Evolutionary conservation across 1,140 invertebrate genomes (phyloP).

Genomic region (Lepidostoma basale): DNA sequence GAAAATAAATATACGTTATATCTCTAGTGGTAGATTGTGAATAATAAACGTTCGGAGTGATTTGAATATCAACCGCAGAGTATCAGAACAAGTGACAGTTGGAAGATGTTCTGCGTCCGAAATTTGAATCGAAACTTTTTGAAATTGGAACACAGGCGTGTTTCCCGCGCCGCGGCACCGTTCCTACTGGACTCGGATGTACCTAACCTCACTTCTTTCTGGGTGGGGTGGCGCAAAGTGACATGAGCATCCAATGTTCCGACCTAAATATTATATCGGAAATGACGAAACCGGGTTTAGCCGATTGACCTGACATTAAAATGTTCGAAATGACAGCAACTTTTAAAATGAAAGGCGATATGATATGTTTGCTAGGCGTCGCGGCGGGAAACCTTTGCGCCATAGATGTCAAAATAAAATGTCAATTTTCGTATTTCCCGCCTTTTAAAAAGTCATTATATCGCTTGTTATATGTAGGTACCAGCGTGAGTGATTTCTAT

Average conservation of each 20-base stretch:
- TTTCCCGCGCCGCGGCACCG: not conserved
- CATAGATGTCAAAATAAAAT: not conserved
- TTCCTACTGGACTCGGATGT: slow-evolving; percentile 22
- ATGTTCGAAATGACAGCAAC: not conserved
- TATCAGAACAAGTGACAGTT: no score
- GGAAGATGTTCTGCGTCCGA: not conserved
- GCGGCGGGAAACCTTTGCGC: not conserved
- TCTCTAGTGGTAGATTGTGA: no score
- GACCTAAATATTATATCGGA: slow-evolving; percentile 4
- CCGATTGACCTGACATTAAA: slow-evolving; percentile 22
- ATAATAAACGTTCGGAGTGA: no score
- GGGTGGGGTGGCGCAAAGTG: no score
- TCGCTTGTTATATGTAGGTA: no score
- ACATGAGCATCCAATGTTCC: no score
- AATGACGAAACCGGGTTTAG: no score
- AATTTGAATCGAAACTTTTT: slow-evolving; percentile 2
- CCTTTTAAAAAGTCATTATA: not conserved
- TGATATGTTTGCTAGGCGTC: not conserved
- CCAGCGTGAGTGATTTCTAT: no score
- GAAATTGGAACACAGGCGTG: slow-evolving; percentile 3
- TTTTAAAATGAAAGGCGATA: not conserved
- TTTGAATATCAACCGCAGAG: no score
- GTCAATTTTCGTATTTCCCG: slow-evolving; percentile 1
- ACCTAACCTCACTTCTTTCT: no score
- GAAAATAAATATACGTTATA: no score